Conservation (phyloP, 1,140 invertebrate genomes). For the Nylanderia fulva region DNA sequence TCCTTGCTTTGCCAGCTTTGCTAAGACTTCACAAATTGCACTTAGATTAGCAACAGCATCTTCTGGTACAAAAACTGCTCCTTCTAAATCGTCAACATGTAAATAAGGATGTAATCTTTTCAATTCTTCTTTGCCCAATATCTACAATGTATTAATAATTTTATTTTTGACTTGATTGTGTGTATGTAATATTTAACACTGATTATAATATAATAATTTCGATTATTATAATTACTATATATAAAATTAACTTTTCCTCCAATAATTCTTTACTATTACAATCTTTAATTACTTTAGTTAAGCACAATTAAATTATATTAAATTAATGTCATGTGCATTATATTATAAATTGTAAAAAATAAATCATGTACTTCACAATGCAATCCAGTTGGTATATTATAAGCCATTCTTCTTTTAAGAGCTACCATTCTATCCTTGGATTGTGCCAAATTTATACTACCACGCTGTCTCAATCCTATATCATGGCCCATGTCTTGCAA, state of each 20-base stretch:
- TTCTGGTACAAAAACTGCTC: conserved; percentile 91
- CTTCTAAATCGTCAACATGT: conserved; percentile 89
- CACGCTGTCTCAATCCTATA: conserved; percentile 89
- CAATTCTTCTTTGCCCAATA: conserved; percentile 82
- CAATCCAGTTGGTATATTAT: conserved; percentile 87
- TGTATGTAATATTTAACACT: no score
- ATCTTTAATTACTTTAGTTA: not conserved
- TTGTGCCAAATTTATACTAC: conserved; percentile 91
- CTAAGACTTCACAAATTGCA: conserved; percentile 88
- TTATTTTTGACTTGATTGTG: not conserved
- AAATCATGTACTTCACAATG: conserved; percentile 85
- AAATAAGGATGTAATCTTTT: conserved; percentile 88
- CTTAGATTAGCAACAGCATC: conserved; percentile 90
- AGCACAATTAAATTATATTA: not conserved
- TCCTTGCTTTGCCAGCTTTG: conserved; percentile 87
- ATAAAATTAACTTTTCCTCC: not conserved
- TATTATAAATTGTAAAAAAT: not conserved
- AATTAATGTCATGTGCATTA: not conserved
- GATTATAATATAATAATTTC: not conserved
- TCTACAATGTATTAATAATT: conserved; percentile 66
- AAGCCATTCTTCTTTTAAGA: conserved; percentile 88
- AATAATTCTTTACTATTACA: not conserved
- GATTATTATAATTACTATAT: not conserved
- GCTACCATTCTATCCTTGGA: conserved; percentile 90
- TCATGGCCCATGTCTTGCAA: conserved; percentile 88